Evolutionary conservation across 53 echinoderm and acorn worm genomes (phyloP).

Genomic region (Arbacia lixula): DNA sequence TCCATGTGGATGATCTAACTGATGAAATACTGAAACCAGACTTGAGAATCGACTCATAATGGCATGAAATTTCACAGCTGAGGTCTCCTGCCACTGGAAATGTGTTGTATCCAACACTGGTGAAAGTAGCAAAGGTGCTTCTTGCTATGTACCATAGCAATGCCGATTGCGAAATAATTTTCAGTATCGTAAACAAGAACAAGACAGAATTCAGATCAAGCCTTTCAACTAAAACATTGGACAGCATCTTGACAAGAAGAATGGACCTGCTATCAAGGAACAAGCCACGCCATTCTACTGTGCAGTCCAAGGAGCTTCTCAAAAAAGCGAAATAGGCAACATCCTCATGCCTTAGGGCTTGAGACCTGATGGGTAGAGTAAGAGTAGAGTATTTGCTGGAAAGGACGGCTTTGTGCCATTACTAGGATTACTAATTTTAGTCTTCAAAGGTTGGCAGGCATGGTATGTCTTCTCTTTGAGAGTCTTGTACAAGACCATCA

Average conservation of each 20-base stretch:
- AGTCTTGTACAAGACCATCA: too few relatives aligned
- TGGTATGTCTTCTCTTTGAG: too few relatives aligned
- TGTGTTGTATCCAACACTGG: constrained; percentile 34
- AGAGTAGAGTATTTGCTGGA: too few relatives aligned
- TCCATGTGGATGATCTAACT: constrained; percentile 26
- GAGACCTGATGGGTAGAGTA: too few relatives aligned
- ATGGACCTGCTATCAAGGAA: constrained; percentile 51
- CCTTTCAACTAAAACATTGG: constrained; percentile 1
- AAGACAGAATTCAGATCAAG: constrained; percentile 55
- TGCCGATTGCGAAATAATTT: constrained; percentile 56
- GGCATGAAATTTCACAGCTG: constrained; percentile 48
- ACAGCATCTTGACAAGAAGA: constrained; percentile 7
- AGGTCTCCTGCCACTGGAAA: constrained; percentile 50
- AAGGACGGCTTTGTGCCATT: too few relatives aligned
- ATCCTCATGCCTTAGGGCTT: too few relatives aligned
- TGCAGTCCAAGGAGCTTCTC: too few relatives aligned
- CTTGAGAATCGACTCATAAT: constrained; percentile 12
- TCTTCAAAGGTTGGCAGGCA: too few relatives aligned
- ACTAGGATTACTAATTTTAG: too few relatives aligned
- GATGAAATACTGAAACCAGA: constrained; percentile 46
- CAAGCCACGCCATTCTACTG: constrained; percentile 48
- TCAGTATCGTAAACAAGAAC: constrained; percentile 57
- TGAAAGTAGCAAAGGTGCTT: constrained; percentile 29
- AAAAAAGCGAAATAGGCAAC: too few relatives aligned
- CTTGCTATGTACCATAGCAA: constrained; percentile 64